Evolutionary conservation across 92 coral and sea anemone species (phyloP).

Genomic region (Porites rus): DNA sequence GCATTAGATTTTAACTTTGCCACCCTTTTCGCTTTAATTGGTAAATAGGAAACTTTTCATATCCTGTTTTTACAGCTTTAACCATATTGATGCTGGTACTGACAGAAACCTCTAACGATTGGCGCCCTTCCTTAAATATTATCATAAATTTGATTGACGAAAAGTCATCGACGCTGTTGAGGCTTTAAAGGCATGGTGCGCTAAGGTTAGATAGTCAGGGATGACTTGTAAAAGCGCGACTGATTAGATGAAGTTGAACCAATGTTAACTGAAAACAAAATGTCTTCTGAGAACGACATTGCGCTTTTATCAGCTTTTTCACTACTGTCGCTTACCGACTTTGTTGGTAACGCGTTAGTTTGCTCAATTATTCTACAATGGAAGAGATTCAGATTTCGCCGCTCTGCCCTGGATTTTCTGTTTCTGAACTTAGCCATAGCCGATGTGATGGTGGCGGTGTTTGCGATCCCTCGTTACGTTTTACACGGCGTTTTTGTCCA

Average conservation of each 20-base stretch:
- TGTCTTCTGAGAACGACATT: slow-evolving; percentile 29
- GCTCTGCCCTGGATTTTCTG: slow-evolving; percentile 56
- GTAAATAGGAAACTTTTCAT: not conserved
- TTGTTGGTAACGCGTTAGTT: slow-evolving; percentile 41
- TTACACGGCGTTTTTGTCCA: slow-evolving; percentile 30
- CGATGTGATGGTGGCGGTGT: slow-evolving; percentile 58
- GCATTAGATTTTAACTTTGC: not conserved
- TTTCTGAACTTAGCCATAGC: slow-evolving; percentile 61
- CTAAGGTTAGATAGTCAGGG: not conserved
- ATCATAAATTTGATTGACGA: not conserved
- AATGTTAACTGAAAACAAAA: not conserved
- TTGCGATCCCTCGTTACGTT: slow-evolving; percentile 54
- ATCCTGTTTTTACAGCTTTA: not conserved
- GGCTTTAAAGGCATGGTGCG: not conserved
- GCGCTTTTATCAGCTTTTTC: slow-evolving; percentile 26
- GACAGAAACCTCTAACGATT: not conserved
- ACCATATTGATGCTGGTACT: not conserved
- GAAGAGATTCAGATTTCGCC: slow-evolving; percentile 41
- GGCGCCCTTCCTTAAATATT: slow-evolving; percentile 20
- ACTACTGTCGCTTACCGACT: slow-evolving; percentile 10
- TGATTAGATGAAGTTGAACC: not conserved
- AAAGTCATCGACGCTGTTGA: not conserved
- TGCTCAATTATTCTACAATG: slow-evolving; percentile 37
- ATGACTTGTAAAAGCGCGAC: not conserved
- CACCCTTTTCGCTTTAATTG: not conserved